Evolutionary conservation across 2,113 vertebrate species (phyloP).

Genomic region (Reinhardtius hippoglossoides): DNA sequence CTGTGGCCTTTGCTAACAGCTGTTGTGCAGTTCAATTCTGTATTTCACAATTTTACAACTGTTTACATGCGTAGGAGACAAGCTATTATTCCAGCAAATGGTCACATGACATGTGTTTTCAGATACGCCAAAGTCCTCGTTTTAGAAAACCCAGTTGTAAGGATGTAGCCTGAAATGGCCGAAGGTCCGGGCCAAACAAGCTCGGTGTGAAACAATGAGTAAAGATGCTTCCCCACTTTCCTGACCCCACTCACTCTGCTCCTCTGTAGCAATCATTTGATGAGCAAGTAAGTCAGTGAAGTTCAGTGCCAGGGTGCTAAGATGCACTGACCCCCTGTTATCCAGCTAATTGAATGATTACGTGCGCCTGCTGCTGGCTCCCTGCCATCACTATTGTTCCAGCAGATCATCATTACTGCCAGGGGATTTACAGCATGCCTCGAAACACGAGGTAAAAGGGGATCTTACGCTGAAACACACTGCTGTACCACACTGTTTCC

Average conservation of each 20-base stretch:
- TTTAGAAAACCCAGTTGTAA: too few relatives aligned
- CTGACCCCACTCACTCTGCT: not conserved
- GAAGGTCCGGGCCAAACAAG: too few relatives aligned
- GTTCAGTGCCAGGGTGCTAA: slow-evolving; percentile 20
- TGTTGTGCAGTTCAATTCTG: too few relatives aligned
- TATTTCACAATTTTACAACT: too few relatives aligned
- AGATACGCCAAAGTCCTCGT: too few relatives aligned
- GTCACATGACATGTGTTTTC: too few relatives aligned
- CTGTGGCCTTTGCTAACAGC: too few relatives aligned
- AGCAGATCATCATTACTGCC: slow-evolving; percentile 39
- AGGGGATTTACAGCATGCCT: slow-evolving; percentile 46
- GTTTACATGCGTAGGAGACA: too few relatives aligned
- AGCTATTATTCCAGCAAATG: too few relatives aligned
- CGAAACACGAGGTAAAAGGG: slow-evolving; percentile 20
- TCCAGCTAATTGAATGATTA: slow-evolving; percentile 55
- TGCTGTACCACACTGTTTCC: too few relatives aligned
- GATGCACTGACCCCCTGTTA: slow-evolving; percentile 44
- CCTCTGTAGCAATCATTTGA: slow-evolving; percentile 42
- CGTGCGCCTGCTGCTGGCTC: slow-evolving; percentile 40
- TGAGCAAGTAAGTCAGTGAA: slow-evolving; percentile 47
- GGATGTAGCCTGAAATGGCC: too few relatives aligned
- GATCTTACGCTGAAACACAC: not conserved
- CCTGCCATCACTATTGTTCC: slow-evolving; percentile 51
- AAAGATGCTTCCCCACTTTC: not conserved
- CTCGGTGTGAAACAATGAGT: not conserved